These are phyloP conservation scores for Nothobranchius furzeri DNA, from an alignment of 2,113 vertebrate species.

Conservation along the genomic window DNA sequence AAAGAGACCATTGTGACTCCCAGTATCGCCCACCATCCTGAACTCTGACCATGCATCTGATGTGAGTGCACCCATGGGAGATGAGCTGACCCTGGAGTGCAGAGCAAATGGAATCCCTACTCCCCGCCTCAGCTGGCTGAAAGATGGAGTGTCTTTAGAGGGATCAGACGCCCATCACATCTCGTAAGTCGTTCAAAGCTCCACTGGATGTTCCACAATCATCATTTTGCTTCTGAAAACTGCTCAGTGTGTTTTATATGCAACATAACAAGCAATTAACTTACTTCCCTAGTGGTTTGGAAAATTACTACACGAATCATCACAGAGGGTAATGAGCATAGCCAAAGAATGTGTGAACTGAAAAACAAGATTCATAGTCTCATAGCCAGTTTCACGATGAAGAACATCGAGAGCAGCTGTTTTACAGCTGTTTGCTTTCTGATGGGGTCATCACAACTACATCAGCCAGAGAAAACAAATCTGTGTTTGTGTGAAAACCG, in stretches of 20 bases:
- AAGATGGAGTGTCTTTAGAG: slow-evolving; percentile 81
- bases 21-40: slow-evolving; percentile 85
- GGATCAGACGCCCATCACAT: slow-evolving; percentile 46
- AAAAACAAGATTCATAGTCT: slow-evolving; percentile 40
- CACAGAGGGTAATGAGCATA: slow-evolving; percentile 9
- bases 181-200: slow-evolving; percentile 62
- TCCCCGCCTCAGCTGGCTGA: slow-evolving; percentile 86
- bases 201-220: background rate
- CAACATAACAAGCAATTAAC: slow-evolving; percentile 10
- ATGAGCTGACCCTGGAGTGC: slow-evolving; percentile 83
- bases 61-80: slow-evolving; percentile 76
- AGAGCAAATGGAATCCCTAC: slow-evolving; percentile 79
- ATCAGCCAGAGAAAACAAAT: slow-evolving; percentile 24
- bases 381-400: slow-evolving; percentile 39
- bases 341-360: slow-evolving; percentile 10
- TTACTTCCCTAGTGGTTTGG: slow-evolving; percentile 7
- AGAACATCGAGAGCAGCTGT: slow-evolving; percentile 52
- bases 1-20: slow-evolving; percentile 5
- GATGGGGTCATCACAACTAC: slow-evolving; percentile 15
- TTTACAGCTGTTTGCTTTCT: slow-evolving; percentile 54
- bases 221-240: background rate
- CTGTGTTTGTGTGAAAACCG: slow-evolving; percentile 38
- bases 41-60: slow-evolving; percentile 74
- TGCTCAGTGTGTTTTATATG: slow-evolving; percentile 11
- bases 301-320: slow-evolving; percentile 30